Percentiles rank a stretch among this genome's conserved stretches.
Evolutionary conservation across 2,888 invertebrate genomes (phyloP).

Genomic region (Tetragnatha montana): DNA sequence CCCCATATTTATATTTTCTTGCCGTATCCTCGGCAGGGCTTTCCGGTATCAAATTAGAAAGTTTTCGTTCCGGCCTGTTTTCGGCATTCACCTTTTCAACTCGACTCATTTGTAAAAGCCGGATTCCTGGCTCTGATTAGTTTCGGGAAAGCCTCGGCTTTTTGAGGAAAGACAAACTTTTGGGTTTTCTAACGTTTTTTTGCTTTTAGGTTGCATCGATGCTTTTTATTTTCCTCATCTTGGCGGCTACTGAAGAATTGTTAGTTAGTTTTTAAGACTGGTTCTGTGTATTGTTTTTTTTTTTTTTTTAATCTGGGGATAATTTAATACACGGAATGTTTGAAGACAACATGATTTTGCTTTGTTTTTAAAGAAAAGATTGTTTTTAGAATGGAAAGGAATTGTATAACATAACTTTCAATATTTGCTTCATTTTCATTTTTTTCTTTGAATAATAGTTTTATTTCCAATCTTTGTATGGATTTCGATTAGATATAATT

Average conservation of each 20-base stretch:
- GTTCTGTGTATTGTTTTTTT: too few relatives aligned
- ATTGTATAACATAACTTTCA: neutral
- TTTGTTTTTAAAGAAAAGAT: neutral
- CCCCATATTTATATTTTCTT: conserved; percentile 13
- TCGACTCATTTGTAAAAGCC: conserved; percentile 46
- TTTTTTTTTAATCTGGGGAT: too few relatives aligned
- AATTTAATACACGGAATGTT: too few relatives aligned
- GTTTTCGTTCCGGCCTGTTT: conserved; percentile 29
- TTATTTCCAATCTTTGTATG: too few relatives aligned
- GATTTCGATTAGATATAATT: too few relatives aligned
- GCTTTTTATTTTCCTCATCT: neutral
- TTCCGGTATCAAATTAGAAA: conserved; percentile 57
- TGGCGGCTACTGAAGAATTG: neutral
- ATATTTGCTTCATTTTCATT: neutral
- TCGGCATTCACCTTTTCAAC: conserved; percentile 24
- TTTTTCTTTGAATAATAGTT: too few relatives aligned
- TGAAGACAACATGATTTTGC: too few relatives aligned
- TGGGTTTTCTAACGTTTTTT: conserved; percentile 7
- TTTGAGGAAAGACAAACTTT: conserved; percentile 44
- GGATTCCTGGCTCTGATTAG: conserved; percentile 48
- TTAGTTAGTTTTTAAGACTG: neutral
- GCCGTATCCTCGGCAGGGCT: conserved; percentile 10
- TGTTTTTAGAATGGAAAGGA: neutral
- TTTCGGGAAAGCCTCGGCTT: conserved; percentile 20
- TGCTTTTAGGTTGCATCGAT: conserved; percentile 11